These are phyloP conservation scores for Etheostoma nigrum DNA, from an alignment of 2,797 vertebrate species.

Conservation along the genomic window DNA sequence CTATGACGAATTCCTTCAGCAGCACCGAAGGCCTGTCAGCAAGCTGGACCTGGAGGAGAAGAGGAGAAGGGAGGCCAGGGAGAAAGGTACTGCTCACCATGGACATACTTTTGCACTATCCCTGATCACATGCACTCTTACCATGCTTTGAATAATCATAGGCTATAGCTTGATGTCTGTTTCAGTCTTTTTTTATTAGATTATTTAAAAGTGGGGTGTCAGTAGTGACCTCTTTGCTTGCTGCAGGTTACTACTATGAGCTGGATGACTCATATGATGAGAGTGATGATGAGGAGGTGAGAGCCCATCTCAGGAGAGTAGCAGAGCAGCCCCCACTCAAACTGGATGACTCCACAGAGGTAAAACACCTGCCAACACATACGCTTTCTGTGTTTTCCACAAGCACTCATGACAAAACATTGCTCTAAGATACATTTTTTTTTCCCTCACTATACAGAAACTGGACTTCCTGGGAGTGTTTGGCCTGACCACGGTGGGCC, in stretches of 20 bases:
- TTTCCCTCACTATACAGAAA: conserved; percentile 84
- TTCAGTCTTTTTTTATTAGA: conserved; percentile 12
- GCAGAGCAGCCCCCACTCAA: conserved; percentile 96
- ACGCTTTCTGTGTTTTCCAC: neutral
- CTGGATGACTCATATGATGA: conserved; percentile 98
- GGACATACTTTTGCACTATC: neutral
- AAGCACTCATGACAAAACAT: conserved; percentile 1
- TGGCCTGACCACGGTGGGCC: conserved; percentile 91
- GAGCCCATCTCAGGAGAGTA: conserved; percentile 94
- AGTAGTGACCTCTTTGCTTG: conserved; percentile 41
- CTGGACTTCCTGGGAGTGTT: conserved; percentile 94
- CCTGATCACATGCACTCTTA: neutral
- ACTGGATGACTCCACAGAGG: conserved; percentile 95
- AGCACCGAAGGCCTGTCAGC: conserved; percentile 93
- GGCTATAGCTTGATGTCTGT: neutral
- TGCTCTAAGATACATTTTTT: neutral
- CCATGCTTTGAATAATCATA: neutral
- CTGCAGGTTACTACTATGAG: conserved; percentile 96
- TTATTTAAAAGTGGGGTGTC: conserved; percentile 13
- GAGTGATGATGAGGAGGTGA: conserved; percentile 97
- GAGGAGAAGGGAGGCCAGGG: conserved; percentile 91
- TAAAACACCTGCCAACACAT: conserved; percentile 66
- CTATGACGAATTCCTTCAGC: conserved; percentile 94
- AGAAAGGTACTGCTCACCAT: conserved; percentile 90
- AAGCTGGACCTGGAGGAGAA: conserved; percentile 97